A percentile compares a stretch with the other conserved stretches of the same genome.
Evolutionary conservation across 1,140 invertebrate genomes (phyloP).

Genomic region (Melitaea cinxia): DNA sequence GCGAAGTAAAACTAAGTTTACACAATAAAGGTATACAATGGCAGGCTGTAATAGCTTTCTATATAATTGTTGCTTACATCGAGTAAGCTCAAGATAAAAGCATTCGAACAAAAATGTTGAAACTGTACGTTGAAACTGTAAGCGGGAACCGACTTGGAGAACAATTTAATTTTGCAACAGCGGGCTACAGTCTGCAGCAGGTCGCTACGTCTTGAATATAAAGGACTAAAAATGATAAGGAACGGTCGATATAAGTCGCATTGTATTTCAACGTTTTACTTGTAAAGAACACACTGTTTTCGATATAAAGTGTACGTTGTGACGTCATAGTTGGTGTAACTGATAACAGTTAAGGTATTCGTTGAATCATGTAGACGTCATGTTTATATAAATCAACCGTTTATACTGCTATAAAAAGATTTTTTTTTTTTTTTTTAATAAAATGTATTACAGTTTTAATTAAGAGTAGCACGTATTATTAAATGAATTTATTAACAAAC

Average conservation of each 20-base stretch:
- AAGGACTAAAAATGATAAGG: constrained; percentile 19
- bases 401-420: too few relatives aligned
- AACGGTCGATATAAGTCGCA: neutral
- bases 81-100: constrained; percentile 37
- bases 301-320: neutral
- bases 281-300: neutral
- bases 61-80: constrained; percentile 38
- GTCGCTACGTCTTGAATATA: constrained; percentile 25
- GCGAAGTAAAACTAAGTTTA: constrained; percentile 19
- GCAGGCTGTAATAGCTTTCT: constrained; percentile 30
- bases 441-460: too few relatives aligned
- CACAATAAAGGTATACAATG: constrained; percentile 26
- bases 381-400: neutral
- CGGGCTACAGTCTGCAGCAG: constrained; percentile 4
- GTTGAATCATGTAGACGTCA: neutral
- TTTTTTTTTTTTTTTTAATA: too few relatives aligned
- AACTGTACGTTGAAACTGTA: constrained; percentile 31
- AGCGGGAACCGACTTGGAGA: constrained; percentile 22
- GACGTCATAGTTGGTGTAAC: neutral
- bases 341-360: neutral
- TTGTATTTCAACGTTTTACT: neutral
- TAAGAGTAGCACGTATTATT: too few relatives aligned
- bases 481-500: too few relatives aligned
- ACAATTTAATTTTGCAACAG: constrained; percentile 36
- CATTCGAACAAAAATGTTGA: constrained; percentile 35